Conservation (phyloP, 2,113 vertebrate species). For the Alexandromys fortis region DNA sequence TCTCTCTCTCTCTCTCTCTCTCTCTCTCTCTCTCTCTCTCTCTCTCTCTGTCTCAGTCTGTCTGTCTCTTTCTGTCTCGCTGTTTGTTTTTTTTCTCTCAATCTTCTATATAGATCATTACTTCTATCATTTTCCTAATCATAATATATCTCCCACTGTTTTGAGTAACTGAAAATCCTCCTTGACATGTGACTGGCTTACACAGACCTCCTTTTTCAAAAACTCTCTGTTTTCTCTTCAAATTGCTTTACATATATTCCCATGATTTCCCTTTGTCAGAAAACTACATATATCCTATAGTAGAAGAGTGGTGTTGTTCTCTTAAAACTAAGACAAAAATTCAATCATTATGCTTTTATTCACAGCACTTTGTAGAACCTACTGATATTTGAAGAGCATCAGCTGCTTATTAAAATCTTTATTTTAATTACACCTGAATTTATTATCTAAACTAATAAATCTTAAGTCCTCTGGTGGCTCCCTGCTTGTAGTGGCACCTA, state of each 20-base stretch:
- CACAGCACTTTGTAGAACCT: background rate
- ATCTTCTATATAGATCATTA: background rate
- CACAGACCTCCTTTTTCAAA: background rate
- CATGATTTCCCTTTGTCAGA: background rate
- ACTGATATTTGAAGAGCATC: background rate
- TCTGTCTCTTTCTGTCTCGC: background rate
- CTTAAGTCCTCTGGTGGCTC: background rate
- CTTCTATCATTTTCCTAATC: accelerated
- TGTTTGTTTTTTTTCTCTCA: too few relatives aligned
- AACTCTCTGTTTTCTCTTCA: background rate
- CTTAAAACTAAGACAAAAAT: background rate
- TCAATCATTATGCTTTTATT: background rate
- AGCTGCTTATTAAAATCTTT: background rate
- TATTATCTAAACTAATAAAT: background rate
- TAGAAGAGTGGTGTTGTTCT: background rate
- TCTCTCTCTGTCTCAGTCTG: background rate
- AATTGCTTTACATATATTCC: background rate
- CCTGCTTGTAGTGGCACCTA: background rate
- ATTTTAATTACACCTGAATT: constrained; percentile 27
- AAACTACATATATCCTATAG: background rate
- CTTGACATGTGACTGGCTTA: background rate
- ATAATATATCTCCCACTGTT: background rate
- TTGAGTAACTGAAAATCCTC: background rate
- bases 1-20: background rate
- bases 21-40: too few relatives aligned